Evolutionary conservation across 2,113 vertebrate species (phyloP), one percentile per base, ranked within the genome.

Genomic region (Sylvilagus bachmani): DNA sequence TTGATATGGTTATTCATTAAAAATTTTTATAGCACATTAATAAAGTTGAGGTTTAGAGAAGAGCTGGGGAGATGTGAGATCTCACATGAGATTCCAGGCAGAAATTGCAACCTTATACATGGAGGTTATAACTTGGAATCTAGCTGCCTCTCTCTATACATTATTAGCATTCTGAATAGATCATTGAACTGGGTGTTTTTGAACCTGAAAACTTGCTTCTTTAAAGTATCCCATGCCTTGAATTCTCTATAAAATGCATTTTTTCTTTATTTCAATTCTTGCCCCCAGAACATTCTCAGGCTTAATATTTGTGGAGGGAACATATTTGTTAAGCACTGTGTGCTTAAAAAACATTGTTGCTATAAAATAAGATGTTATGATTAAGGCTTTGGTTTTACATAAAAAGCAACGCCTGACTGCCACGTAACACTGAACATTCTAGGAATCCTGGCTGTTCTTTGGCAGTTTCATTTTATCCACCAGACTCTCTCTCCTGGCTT

Each of bases 171-270:
- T 49, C 1, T 6, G 33, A 74, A 49, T 1, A 61, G 58, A 87
- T 14, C 7, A 10, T 5, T 51, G 24, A 70, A 21, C 11, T 77
- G 19, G 24, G 66, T 27, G 1, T 31, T 83, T 70, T 49, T 78
- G 62, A 94, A 93, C 25, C 73, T 69, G 58, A 86, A 86, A 86
- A 83, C 79, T 61, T 91, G 80, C 5, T 82, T 91, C 36, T 93
- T 94, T 66, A 25, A 95, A 66, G 29, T 89, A 55, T 69, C 38
- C 10, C 51, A 14, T 78, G 62, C 49, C 53, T 92, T 10, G 2
- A 6, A 78, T 95, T 91, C 8, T 86, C 55, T 87, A 17, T 82
- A 64, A 71, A 77, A 51, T 81, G 21, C n/a, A 5, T 38, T 62
- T 90, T 89, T 86, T 70, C 49, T 61, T 36, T 77, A 29, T 93